Evolutionary conservation across 1,140 invertebrate species (phyloP).

Genomic region (Cylas formicarius): DNA sequence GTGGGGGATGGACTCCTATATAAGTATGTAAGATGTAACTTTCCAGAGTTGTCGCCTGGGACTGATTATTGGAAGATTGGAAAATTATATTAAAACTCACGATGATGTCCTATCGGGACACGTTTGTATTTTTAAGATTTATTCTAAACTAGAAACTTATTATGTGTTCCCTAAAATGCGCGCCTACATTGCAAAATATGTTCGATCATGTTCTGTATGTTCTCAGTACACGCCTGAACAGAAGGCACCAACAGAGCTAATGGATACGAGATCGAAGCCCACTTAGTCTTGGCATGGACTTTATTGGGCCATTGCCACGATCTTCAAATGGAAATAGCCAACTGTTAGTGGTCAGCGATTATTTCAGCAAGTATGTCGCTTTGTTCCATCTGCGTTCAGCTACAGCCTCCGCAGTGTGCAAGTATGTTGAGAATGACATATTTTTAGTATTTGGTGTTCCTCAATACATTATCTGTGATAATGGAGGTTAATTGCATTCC

Average conservation of each 20-base stretch:
- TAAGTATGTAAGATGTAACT: slow-evolving; percentile 8
- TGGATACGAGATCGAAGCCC: too few species aligned
- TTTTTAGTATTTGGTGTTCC: slow-evolving; percentile 15
- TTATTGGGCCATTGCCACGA: slow-evolving; percentile 36
- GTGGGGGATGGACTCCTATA: not conserved
- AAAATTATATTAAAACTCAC: slow-evolving; percentile 17
- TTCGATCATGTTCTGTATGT: slow-evolving; percentile 19
- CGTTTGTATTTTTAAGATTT: slow-evolving; percentile 27
- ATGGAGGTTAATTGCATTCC: too few species aligned
- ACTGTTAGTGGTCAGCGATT: slow-evolving; percentile 35
- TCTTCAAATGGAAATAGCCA: slow-evolving; percentile 28
- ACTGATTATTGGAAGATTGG: slow-evolving; percentile 27
- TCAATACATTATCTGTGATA: too few species aligned
- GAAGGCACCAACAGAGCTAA: too few species aligned
- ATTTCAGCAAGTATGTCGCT: slow-evolving; percentile 14
- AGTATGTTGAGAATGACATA: slow-evolving; percentile 12
- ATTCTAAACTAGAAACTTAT: not conserved
- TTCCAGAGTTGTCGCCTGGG: not conserved
- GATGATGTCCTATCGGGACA: slow-evolving; percentile 13
- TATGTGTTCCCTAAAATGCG: slow-evolving; percentile 28
- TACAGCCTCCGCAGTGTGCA: not conserved
- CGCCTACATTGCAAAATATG: slow-evolving; percentile 15
- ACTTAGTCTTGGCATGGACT: too few species aligned
- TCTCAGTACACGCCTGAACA: too few species aligned
- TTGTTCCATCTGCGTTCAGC: slow-evolving; percentile 11